Evolutionary conservation across 2,113 vertebrate genomes (phyloP), one percentile per base, ranked within the genome.

Genomic region (Monopterus albus): DNA sequence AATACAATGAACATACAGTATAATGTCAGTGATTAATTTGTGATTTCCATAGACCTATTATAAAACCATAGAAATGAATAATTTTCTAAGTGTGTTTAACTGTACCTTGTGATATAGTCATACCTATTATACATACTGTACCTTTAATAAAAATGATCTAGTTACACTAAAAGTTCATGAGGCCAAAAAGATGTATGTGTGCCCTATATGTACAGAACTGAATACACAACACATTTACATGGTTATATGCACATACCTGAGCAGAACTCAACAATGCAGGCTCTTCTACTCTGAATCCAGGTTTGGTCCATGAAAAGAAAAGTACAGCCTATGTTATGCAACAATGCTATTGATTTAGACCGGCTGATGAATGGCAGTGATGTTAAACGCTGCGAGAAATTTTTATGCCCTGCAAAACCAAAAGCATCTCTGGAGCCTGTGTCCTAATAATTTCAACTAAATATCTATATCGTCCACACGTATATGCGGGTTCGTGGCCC

Each of bases 191-290:
- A 89, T 87, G 82, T 89, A 90, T 79, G 78, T 49, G 86, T 72
- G 80, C 78, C 80, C 77, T 85, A 83, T 82, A 87, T 89, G 83
- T 92, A 89, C 90, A 92, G 64, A 75, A 87, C 79, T 83, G 89
- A 87, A 91, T 87, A 86, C 89, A 92, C 87, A 88, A 69, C 82
- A 93, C 90, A 91, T 92, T 92, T 89, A 91, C 91, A 93, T 90
- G 79, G 81, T 91, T 92, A 90, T 93, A 92, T 93, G 90, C 88
- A 93, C 92, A 92, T 93, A 94, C 93, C 93, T 94, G 93, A 94
- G 93, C 91, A 88, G 81, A 92, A 91, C 83, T 92, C 79, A 92
- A 90, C 81, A 91, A 93, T 66, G 84, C 80, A 88, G 87, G 82
- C 81, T 90, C 75, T 84, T 89, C 81, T 81, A 73, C 75, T 61